A percentile compares a stretch with the other conserved stretches of the same genome.
Evolutionary conservation across 2,797 vertebrate genomes (phyloP).

Genomic region (Vespertilio murinus): DNA sequence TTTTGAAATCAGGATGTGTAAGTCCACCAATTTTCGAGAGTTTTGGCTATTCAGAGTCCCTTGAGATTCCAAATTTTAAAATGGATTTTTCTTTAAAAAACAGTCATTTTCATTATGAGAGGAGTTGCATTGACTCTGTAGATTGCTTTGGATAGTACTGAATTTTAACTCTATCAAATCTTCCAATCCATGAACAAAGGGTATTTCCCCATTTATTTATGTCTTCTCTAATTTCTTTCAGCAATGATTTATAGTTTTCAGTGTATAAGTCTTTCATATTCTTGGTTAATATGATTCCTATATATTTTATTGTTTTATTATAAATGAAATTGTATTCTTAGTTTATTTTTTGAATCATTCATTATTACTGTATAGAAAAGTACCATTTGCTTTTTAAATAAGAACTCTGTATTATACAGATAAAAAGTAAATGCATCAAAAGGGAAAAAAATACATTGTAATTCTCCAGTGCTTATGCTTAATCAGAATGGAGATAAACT

Average conservation of each 20-base stretch:
- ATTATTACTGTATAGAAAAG: not conserved
- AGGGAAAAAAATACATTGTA: not conserved
- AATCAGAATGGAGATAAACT: constrained; percentile 28
- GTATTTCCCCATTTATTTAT: not conserved
- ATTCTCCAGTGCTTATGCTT: constrained; percentile 10
- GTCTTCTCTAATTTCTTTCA: not conserved
- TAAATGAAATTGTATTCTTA: not conserved
- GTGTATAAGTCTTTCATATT: not conserved
- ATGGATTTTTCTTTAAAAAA: constrained; percentile 22
- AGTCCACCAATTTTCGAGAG: not conserved
- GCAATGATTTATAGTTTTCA: not conserved
- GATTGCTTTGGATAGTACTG: not conserved
- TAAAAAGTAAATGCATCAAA: not conserved
- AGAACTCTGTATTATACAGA: not conserved
- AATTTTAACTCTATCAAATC: constrained; percentile 6
- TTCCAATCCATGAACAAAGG: not conserved
- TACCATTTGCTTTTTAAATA: constrained; percentile 42
- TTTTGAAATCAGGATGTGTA: not conserved
- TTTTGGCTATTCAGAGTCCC: not conserved
- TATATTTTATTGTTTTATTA: not conserved
- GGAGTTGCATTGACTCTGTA: not conserved
- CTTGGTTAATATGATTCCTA: not conserved
- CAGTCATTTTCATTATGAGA: not conserved
- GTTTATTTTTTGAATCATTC: not conserved
- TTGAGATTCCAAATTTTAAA: not conserved